Conservation (phyloP, 2,888 invertebrate species). For the Thecocarcelia acutangulata region DNA sequence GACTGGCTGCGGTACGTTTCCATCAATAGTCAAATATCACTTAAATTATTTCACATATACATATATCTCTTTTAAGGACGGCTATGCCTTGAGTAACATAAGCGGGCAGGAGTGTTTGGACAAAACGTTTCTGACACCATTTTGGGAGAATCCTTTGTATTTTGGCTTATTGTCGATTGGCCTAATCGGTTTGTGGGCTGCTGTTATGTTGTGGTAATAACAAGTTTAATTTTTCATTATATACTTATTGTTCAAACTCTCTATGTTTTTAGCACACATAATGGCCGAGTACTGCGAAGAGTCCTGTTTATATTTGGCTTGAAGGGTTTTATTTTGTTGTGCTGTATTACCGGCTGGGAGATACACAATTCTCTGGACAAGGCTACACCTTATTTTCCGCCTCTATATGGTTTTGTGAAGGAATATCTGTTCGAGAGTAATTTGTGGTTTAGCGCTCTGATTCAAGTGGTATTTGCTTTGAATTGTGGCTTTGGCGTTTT, state of each 20-base stretch:
- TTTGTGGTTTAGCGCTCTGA: conserved; percentile 81
- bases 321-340: conserved; percentile 76
- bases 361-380: conserved; percentile 78
- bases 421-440: conserved; percentile 76
- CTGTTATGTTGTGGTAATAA: conserved; percentile 80
- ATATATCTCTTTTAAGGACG: conserved; percentile 72
- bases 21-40: not conserved
- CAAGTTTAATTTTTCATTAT: not conserved
- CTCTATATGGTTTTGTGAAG: conserved; percentile 78
- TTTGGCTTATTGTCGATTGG: conserved; percentile 80
- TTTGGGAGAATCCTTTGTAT: conserved; percentile 81
- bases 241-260: conserved; percentile 9
- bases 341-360: conserved; percentile 80
- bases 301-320: conserved; percentile 79
- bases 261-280: conserved; percentile 77
- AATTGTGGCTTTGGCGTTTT: conserved; percentile 81
- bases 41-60: not conserved
- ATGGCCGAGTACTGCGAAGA: conserved; percentile 79
- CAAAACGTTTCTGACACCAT: conserved; percentile 80
- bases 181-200: conserved; percentile 80
- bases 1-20: conserved; percentile 76
- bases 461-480: conserved; percentile 80
- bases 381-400: conserved; percentile 78
- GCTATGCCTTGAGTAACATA: conserved; percentile 77
- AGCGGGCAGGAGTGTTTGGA: conserved; percentile 80